A percentile compares a stretch with the other conserved stretches of the same genome.
Conservation (phyloP, 2,888 invertebrate genomes). For the Eristalinus sepulchralis region DNA sequence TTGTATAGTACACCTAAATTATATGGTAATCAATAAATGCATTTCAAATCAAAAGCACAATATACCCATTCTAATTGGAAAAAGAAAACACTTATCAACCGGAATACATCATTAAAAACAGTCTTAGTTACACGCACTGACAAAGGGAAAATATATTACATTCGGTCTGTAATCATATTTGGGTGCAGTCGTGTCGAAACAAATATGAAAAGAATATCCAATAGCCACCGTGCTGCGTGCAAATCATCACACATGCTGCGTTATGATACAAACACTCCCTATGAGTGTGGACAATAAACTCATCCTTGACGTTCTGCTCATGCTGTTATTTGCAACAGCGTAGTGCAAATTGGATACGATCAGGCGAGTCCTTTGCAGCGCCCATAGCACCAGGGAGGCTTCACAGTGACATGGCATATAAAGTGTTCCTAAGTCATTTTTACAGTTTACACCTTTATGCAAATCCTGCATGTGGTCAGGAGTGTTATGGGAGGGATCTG, state of each 20-base stretch:
- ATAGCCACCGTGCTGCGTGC: slow-evolving; percentile 67
- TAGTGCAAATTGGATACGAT: slow-evolving; percentile 64
- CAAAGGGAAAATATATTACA: slow-evolving; percentile 25
- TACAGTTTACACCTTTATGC: slow-evolving; percentile 78
- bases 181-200: slow-evolving; percentile 60
- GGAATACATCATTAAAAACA: slow-evolving; percentile 31
- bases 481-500: slow-evolving; percentile 6
- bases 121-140: slow-evolving; percentile 22
- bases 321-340: slow-evolving; percentile 55
- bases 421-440: slow-evolving; percentile 72
- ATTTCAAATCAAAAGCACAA: background rate
- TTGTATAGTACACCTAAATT: too few species aligned
- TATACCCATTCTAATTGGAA: background rate
- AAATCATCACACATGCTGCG: slow-evolving; percentile 70
- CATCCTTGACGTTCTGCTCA: slow-evolving; percentile 42
- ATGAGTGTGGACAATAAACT: slow-evolving; percentile 61
- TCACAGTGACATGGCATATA: slow-evolving; percentile 55
- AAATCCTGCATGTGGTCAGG: slow-evolving; percentile 75
- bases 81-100: background rate
- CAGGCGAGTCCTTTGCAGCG: slow-evolving; percentile 36
- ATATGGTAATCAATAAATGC: too few species aligned
- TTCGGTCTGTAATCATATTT: slow-evolving; percentile 52
- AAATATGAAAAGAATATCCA: slow-evolving; percentile 48
- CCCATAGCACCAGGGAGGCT: slow-evolving; percentile 44
- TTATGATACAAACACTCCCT: slow-evolving; percentile 67